Percentiles rank a stretch among this genome's conserved stretches.
phyloP scores from a whole-genome alignment of 2,888 invertebrate genomes.

The Junonia oenone region DNA sequence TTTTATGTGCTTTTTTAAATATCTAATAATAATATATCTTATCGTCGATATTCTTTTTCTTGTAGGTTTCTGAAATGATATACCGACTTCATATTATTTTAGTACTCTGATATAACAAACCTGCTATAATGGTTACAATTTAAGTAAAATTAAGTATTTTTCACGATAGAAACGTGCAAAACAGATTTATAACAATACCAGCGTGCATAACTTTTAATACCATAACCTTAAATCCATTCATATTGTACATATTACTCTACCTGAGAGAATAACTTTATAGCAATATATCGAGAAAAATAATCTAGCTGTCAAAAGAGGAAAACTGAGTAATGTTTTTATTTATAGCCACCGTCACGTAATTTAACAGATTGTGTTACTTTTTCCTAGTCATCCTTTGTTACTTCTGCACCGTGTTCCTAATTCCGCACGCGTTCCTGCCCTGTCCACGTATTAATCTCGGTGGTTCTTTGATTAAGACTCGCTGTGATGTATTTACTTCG shows the following conservation, averaged over 20 bases:
- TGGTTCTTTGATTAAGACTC: slow-evolving; percentile 70
- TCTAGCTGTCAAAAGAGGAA: slow-evolving; percentile 12
- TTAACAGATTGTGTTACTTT: slow-evolving; percentile 15
- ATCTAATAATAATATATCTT: too few species aligned
- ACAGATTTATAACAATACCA: too few species aligned
- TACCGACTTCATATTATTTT: too few species aligned
- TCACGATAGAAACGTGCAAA: too few species aligned
- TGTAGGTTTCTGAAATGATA: too few species aligned
- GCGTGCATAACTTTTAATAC: too few species aligned
- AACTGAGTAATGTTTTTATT: slow-evolving; percentile 17
- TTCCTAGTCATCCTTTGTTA: slow-evolving; percentile 17
- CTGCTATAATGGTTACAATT: too few species aligned
- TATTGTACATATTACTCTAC: slow-evolving; percentile 1
- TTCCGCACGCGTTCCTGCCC: slow-evolving; percentile 39
- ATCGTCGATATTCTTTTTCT: too few species aligned
- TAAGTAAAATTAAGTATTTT: too few species aligned
- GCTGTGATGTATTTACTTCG: slow-evolving; percentile 75
- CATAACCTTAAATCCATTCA: too few species aligned
- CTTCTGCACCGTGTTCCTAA: slow-evolving; percentile 31
- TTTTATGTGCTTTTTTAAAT: background rate
- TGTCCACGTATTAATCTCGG: slow-evolving; percentile 71
- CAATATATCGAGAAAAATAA: slow-evolving; percentile 7
- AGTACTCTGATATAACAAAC: too few species aligned
- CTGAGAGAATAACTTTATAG: slow-evolving; percentile 1
- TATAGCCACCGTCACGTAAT: slow-evolving; percentile 12